Percentiles rank a stretch among this genome's conserved stretches.
Evolutionary conservation across 2,797 vertebrate genomes (phyloP).

Genomic region (Neosilurus mollespiculum): DNA sequence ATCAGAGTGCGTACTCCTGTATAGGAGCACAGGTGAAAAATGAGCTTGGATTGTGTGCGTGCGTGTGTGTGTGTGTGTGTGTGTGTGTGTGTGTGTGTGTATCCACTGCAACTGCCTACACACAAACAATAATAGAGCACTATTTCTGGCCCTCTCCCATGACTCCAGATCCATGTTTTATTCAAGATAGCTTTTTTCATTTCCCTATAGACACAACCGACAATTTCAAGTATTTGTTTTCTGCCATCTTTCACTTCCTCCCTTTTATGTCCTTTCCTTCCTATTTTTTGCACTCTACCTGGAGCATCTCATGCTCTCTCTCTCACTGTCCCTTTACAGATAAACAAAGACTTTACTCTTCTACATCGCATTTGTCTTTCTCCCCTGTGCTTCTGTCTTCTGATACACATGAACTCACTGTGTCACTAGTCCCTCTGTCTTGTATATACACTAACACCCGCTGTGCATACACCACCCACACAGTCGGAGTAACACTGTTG

Average conservation of each 20-base stretch:
- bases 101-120: neutral
- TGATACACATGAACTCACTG: conserved; percentile 14
- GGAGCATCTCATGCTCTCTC: conserved; percentile 16
- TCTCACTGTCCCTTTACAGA: neutral
- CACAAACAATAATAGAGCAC: neutral
- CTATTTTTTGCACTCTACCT: conserved; percentile 1
- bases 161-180: conserved; percentile 25
- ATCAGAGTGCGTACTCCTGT: conserved; percentile 7
- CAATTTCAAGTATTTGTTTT: conserved; percentile 30
- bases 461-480: conserved; percentile 41
- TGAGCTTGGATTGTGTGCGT: neutral
- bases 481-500: conserved; percentile 21
- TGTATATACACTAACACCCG: conserved; percentile 21
- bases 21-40: conserved; percentile 17
- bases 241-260: conserved; percentile 19
- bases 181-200: conserved; percentile 33
- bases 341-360: neutral
- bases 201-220: conserved; percentile 30
- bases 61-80: neutral
- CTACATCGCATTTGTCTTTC: conserved; percentile 23
- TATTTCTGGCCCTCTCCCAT: conserved; percentile 13
- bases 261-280: conserved; percentile 16
- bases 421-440: conserved; percentile 25
- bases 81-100: neutral
- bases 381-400: conserved; percentile 5